Evolutionary conservation across 2,113 vertebrate genomes (phyloP), one percentile per base, ranked within the genome.

Genomic region (Centrocercus urophasianus): DNA sequence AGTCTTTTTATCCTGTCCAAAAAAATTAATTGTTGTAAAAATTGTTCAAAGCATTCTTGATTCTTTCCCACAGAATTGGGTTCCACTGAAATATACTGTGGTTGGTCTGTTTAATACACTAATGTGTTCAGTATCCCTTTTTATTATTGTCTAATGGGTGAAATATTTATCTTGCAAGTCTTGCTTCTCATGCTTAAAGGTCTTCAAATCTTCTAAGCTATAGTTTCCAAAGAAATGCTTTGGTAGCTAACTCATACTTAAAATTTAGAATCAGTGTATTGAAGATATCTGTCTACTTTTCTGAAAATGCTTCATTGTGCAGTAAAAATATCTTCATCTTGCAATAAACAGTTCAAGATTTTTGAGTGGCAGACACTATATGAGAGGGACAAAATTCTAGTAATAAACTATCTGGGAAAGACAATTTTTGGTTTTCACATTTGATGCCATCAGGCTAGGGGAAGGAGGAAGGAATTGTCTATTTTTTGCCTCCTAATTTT

Each of bases 381-480:
- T 19, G 57, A 57, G 19, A 74, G 11, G 8, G 85, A 54, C 9
- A 43, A 12, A 79, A 45, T 22, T 24, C 30, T 22, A 50, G 9
- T 38, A 30, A 13, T 25, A 42, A 93, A 77, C 8, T 32, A 10
- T n/a, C 10, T 19, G 17, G 25, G 10, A 57, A 83, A 83, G 2
- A 52, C 0, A 43, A 7, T n/a, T 74, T 64, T 74, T 64, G 19
- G 2, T 67, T 87, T 83, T 75, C 19, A 48, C 28, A 11, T 69
- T 25, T 52, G 38, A 2, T 1, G 18, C 45, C 17, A 70, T 1
- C 27, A 60, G 32, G 8, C 4, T 64, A 2, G 7, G 3, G 6
- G 22, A 2, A 3, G 4, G 5, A 16, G 7, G 34, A 1, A 8
- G 8, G 6, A 27, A 42, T 17, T 47, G 1, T 6, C 5, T 22